Evolutionary conservation across 2,888 invertebrate species (phyloP).

Genomic region (Heliconius erato): DNA sequence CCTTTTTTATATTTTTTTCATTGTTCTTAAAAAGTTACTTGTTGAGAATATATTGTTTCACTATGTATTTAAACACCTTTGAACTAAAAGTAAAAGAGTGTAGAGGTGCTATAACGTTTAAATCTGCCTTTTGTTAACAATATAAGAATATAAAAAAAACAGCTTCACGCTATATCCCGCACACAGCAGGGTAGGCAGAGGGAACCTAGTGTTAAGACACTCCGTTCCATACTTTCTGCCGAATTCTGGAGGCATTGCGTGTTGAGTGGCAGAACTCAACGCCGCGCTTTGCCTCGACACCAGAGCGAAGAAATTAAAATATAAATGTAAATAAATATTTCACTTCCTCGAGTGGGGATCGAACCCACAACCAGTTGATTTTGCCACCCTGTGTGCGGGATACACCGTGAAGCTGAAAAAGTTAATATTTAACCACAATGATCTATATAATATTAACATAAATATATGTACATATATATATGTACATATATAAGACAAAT

Average conservation of each 20-base stretch:
- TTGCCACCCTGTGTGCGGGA: too few relatives aligned
- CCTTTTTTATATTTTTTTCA: background rate
- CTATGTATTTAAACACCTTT: background rate
- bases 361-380: too few relatives aligned
- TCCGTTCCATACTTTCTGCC: too few relatives aligned
- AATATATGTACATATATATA: background rate
- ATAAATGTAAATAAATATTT: too few relatives aligned
- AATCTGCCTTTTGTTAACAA: background rate
- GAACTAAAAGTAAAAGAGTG: background rate
- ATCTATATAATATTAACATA: background rate
- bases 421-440: background rate
- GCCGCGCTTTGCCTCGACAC: too few relatives aligned
- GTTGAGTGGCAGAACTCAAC: too few relatives aligned
- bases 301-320: too few relatives aligned
- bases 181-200: too few relatives aligned
- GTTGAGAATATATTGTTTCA: background rate
- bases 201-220: too few relatives aligned
- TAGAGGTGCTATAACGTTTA: constrained; percentile 11
- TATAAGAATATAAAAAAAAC: background rate
- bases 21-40: constrained; percentile 8
- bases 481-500: background rate
- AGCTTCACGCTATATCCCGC: too few relatives aligned
- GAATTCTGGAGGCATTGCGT: too few relatives aligned
- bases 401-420: background rate
- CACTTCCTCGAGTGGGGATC: too few relatives aligned